phyloP scores from a whole-genome alignment of 2,113 vertebrate genomes.

The Lycaon pictus region DNA sequence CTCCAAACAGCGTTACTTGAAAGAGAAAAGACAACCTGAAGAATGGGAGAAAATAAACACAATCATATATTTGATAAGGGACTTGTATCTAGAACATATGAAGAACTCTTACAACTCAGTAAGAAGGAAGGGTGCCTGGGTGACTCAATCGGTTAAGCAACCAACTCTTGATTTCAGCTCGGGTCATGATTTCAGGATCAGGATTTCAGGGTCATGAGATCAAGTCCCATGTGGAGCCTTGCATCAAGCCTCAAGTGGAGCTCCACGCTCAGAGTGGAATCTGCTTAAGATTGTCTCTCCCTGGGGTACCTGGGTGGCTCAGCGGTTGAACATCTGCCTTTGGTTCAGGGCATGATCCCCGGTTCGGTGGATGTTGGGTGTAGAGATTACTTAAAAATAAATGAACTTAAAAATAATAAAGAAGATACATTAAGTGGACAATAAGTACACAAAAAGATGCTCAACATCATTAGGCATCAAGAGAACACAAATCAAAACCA shows the following conservation, averaged over 20 bases:
- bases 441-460: constrained; percentile 4
- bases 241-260: neutral
- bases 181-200: neutral
- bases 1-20: neutral
- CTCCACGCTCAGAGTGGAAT: neutral
- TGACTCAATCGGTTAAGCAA: neutral
- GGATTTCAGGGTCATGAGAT: neutral
- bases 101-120: neutral
- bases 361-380: too few species aligned
- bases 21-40: neutral
- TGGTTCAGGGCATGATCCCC: too few species aligned
- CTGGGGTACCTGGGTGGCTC: neutral
- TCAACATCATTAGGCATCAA: constrained; percentile 11
- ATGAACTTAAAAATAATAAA: neutral
- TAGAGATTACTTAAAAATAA: neutral
- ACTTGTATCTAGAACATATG: constrained; percentile 1
- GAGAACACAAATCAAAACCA: constrained; percentile 24
- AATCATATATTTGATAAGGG: constrained; percentile 36
- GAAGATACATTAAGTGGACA: neutral
- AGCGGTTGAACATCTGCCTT: too few species aligned
- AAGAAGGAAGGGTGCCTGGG: neutral
- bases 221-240: neutral
- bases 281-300: neutral
- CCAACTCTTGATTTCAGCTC: neutral
- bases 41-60: constrained; percentile 34